phyloP scores from a whole-genome alignment of 2,797 vertebrate genomes.

The Enteromius treurensis region DNA sequence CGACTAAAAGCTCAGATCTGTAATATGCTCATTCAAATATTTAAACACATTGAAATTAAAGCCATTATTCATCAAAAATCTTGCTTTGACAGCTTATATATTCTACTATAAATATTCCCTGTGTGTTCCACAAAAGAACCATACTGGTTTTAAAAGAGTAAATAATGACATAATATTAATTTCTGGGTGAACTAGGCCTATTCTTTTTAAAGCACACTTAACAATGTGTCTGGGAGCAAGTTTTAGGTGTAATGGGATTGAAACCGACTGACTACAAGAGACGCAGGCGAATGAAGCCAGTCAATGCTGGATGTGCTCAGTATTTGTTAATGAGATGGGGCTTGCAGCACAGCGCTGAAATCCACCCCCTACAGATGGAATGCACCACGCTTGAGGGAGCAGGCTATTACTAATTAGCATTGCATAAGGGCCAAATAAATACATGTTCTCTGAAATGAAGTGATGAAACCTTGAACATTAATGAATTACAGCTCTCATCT shows the following conservation, averaged over 20 bases:
- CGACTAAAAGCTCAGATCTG: background rate
- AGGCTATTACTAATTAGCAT: slow-evolving; percentile 67
- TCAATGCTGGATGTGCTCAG: slow-evolving; percentile 45
- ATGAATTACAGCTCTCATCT: slow-evolving; percentile 70
- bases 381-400: slow-evolving; percentile 36
- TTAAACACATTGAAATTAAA: background rate
- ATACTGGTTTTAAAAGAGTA: background rate
- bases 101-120: slow-evolving; percentile 5
- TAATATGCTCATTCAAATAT: background rate
- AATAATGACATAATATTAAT: background rate
- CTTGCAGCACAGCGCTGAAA: slow-evolving; percentile 49
- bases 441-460: slow-evolving; percentile 67
- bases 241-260: slow-evolving; percentile 46
- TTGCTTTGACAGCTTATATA: background rate
- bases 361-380: slow-evolving; percentile 57
- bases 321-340: slow-evolving; percentile 57
- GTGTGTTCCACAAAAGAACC: background rate
- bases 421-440: slow-evolving; percentile 66
- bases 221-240: slow-evolving; percentile 27
- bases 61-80: background rate
- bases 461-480: slow-evolving; percentile 69
- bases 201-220: slow-evolving; percentile 3
- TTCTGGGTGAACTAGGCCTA: background rate
- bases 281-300: slow-evolving; percentile 37
- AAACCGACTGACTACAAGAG: slow-evolving; percentile 46